Percentiles rank a stretch among this genome's conserved stretches.
These are phyloP conservation scores for Chrysogorgia sp. DNA, from an alignment of 92 coral and sea anemone genomes.

Conservation along the genomic window DNA sequence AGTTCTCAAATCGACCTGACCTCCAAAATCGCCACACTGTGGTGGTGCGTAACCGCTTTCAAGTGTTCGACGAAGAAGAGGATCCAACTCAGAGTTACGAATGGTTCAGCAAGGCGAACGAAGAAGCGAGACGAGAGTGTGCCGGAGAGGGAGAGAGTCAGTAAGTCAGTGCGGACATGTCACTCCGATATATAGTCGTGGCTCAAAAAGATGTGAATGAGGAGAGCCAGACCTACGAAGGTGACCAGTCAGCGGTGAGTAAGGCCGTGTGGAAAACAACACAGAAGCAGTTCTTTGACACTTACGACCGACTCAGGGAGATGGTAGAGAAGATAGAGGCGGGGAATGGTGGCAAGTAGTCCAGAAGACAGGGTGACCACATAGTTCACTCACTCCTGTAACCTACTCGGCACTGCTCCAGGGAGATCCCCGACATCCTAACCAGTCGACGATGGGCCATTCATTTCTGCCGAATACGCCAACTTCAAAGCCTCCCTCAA, in stretches of 20 bases:
- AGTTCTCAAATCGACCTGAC: too few species aligned
- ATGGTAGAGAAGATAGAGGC: too few species aligned
- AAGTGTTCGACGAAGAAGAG: neutral
- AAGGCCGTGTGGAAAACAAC: neutral
- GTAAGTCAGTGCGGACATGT: neutral
- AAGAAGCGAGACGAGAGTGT: neutral
- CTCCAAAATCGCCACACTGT: too few species aligned
- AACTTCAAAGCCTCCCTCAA: too few species aligned
- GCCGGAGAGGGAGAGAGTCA: neutral
- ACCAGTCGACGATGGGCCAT: too few species aligned
- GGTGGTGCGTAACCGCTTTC: slow-evolving; percentile 8
- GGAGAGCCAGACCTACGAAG: neutral
- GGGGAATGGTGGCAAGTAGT: too few species aligned
- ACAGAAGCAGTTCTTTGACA: slow-evolving; percentile 6
- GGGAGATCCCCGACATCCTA: too few species aligned
- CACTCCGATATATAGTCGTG: slow-evolving; percentile 2
- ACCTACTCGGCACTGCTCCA: too few species aligned
- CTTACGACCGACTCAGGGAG: too few species aligned
- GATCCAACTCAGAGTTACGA: slow-evolving; percentile 21
- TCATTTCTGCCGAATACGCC: too few species aligned
- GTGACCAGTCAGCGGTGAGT: neutral
- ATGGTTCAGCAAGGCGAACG: slow-evolving; percentile 14
- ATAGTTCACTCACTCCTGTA: too few species aligned
- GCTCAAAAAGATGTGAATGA: slow-evolving; percentile 15
- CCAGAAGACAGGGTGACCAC: too few species aligned